Evolutionary conservation across 2,888 invertebrate genomes (phyloP).

Genomic region (Drosophila rellima): DNA sequence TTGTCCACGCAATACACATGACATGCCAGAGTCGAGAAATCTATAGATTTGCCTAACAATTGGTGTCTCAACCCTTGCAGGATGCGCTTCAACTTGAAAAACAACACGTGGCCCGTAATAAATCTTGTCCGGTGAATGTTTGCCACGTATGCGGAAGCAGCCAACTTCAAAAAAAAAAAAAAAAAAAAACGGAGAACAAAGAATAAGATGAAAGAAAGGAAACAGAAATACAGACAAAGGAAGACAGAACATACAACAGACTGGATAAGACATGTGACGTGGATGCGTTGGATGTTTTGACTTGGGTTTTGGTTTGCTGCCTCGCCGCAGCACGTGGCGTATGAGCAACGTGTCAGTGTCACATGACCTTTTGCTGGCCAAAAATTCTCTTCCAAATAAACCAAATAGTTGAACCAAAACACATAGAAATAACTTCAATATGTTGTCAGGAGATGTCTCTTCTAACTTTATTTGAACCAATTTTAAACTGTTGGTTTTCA

Average conservation of each 20-base stretch:
- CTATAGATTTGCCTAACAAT: slow-evolving; percentile 44
- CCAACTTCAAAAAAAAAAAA: slow-evolving; percentile 21
- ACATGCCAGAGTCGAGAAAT: slow-evolving; percentile 1
- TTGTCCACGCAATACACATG: slow-evolving; percentile 32
- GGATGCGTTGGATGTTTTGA: slow-evolving; percentile 33
- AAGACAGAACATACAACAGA: slow-evolving; percentile 33
- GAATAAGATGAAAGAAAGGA: slow-evolving; percentile 4
- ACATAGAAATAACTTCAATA: slow-evolving; percentile 45
- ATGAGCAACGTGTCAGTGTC: slow-evolving; percentile 47
- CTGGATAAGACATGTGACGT: slow-evolving; percentile 12
- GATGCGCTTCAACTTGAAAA: slow-evolving; percentile 46
- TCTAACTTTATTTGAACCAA: slow-evolving; percentile 10
- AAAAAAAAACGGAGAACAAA: slow-evolving; percentile 8
- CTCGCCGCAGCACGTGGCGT: slow-evolving; percentile 54
- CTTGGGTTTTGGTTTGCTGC: slow-evolving; percentile 40
- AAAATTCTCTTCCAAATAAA: slow-evolving; percentile 21
- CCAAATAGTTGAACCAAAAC: slow-evolving; percentile 46
- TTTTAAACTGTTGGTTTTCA: slow-evolving; percentile 31
- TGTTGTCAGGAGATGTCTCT: slow-evolving; percentile 31
- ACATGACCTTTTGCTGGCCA: slow-evolving; percentile 53
- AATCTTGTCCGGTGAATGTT: slow-evolving; percentile 64
- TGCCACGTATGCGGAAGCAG: slow-evolving; percentile 63
- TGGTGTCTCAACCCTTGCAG: slow-evolving; percentile 27
- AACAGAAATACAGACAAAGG: slow-evolving; percentile 34
- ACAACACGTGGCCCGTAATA: slow-evolving; percentile 66